Percentiles rank a stretch among this genome's conserved stretches.
Conservation (phyloP, 2,888 invertebrate genomes). For the Vandiemenella viatica region DNA sequence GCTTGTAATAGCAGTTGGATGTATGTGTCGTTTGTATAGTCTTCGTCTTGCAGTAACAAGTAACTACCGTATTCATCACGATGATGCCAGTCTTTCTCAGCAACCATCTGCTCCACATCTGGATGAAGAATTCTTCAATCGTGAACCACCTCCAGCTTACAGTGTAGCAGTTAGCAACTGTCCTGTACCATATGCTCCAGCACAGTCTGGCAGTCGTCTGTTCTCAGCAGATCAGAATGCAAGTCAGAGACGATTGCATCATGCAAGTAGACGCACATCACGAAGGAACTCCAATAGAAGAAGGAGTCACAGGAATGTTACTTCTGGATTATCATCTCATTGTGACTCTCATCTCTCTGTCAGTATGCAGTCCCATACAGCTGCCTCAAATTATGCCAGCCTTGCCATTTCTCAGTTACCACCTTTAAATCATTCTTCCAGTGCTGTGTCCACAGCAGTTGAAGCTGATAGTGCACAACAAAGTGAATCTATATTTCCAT, state of each 20-base stretch:
- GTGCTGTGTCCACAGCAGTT: too few species aligned
- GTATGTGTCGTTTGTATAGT: constrained; percentile 32
- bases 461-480: too few species aligned
- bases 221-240: neutral
- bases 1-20: constrained; percentile 32
- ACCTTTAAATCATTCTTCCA: neutral
- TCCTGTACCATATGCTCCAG: neutral
- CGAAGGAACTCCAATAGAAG: neutral
- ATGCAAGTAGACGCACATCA: neutral
- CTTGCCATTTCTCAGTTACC: neutral
- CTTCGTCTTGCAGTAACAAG: constrained; percentile 21
- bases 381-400: neutral
- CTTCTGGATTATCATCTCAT: too few species aligned
- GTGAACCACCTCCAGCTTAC: constrained; percentile 34
- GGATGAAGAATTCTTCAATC: constrained; percentile 23
- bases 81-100: neutral
- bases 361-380: neutral
- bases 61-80: constrained; percentile 9
- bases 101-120: constrained; percentile 17
- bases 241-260: neutral
- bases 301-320: constrained; percentile 2
- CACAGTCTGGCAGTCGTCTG: neutral
- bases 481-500: too few species aligned
- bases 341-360: too few species aligned
- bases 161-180: constrained; percentile 27